Evolutionary conservation across 2,113 vertebrate genomes (phyloP).

Genomic region (Spermophilus dauricus): DNA sequence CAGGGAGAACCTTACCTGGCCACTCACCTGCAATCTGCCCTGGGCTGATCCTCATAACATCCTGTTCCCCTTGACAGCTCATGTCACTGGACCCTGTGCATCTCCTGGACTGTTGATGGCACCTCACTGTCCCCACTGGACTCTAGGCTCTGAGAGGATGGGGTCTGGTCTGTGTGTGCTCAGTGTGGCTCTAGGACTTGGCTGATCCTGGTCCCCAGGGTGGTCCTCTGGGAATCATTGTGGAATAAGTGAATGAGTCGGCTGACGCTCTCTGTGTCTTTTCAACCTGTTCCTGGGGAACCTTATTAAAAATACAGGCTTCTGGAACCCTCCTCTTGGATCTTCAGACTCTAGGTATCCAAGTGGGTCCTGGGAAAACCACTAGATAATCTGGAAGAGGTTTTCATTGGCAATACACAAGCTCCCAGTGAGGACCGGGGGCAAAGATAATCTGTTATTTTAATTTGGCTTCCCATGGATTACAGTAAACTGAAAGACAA

Average conservation of each 20-base stretch:
- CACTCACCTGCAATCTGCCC: not conserved
- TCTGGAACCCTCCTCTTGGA: not conserved
- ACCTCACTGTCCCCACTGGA: not conserved
- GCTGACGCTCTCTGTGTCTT: not conserved
- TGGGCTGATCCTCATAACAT: not conserved
- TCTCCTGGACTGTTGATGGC: not conserved
- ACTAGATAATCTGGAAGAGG: not conserved
- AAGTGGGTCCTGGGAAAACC: not conserved
- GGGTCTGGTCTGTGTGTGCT: not conserved
- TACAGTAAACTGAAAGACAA: not conserved
- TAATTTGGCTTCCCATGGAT: not conserved
- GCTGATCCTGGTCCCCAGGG: not conserved
- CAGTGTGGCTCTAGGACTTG: not conserved
- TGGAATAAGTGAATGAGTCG: not conserved
- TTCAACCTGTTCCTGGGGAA: not conserved
- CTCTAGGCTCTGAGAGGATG: not conserved
- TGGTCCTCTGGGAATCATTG: not conserved
- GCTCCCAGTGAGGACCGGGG: not conserved
- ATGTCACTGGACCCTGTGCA: accelerated
- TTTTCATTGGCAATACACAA: not conserved
- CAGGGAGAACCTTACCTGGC: not conserved
- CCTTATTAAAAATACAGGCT: not conserved
- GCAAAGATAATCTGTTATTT: not conserved
- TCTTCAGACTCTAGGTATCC: not conserved
- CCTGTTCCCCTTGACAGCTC: not conserved